These are phyloP conservation scores for Argyresthia albistria DNA, from an alignment of 2,888 invertebrate species.

Conservation along the genomic window DNA sequence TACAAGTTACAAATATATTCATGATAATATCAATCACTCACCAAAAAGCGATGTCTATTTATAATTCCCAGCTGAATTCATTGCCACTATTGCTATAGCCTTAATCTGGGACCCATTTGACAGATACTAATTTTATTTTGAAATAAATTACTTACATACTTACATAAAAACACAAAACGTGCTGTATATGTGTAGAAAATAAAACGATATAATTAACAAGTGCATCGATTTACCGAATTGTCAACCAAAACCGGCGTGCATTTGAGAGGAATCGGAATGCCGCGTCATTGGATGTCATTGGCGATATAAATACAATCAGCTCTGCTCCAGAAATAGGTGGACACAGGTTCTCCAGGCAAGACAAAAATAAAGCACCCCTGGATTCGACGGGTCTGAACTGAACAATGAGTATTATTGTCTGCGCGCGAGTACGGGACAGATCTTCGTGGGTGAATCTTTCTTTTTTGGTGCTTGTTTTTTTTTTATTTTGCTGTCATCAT, in stretches of 20 bases:
- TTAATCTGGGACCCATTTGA: too few species aligned
- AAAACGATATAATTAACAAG: neutral
- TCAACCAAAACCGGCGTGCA: slow-evolving; percentile 35
- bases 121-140: too few species aligned
- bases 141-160: too few species aligned
- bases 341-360: slow-evolving; percentile 74
- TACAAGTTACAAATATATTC: neutral
- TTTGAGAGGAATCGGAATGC: slow-evolving; percentile 53
- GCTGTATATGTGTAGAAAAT: too few species aligned
- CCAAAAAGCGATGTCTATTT: neutral
- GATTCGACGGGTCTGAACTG: slow-evolving; percentile 53
- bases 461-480: slow-evolving; percentile 8
- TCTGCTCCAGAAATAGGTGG: slow-evolving; percentile 69
- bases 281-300: slow-evolving; percentile 72
- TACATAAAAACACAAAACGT: too few species aligned
- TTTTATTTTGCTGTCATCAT: slow-evolving; percentile 39
- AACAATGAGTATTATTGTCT: slow-evolving; percentile 66
- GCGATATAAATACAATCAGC: slow-evolving; percentile 73
- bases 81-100: neutral
- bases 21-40: neutral
- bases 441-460: slow-evolving; percentile 6
- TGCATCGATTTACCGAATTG: neutral
- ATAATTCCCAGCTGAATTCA: neutral
- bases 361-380: slow-evolving; percentile 72
- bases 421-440: slow-evolving; percentile 32